Evolutionary conservation across 2,888 invertebrate genomes (phyloP).

Genomic region (Heliconius sara): DNA sequence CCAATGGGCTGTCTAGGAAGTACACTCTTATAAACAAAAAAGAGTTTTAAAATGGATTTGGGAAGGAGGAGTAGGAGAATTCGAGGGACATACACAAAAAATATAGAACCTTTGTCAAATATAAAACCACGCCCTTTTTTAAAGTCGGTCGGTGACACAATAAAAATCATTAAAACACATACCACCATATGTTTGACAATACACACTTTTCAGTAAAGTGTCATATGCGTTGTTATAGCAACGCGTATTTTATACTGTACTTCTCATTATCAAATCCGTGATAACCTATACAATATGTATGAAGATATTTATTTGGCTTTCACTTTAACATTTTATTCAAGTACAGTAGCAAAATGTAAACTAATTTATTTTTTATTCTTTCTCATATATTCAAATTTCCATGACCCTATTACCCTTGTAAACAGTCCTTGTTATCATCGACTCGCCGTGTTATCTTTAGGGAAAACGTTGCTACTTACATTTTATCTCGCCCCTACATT

Average conservation of each 20-base stretch:
- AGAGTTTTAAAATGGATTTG: no score
- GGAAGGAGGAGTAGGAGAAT: no score
- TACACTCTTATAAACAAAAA: no score
- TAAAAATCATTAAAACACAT: no score
- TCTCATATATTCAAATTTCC: constrained; percentile 9
- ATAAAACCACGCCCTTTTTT: no score
- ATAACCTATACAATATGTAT: neutral
- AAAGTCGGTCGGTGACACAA: no score
- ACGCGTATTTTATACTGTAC: neutral
- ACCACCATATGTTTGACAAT: no score
- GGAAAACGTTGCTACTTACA: constrained; percentile 22
- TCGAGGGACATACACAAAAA: no score
- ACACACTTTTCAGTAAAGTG: no score
- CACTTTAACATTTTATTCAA: neutral
- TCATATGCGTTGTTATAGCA: no score
- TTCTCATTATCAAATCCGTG: neutral
- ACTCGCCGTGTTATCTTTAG: constrained; percentile 26
- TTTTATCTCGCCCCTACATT: constrained; percentile 19
- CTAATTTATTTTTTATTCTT: constrained; percentile 4
- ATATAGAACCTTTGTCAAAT: no score
- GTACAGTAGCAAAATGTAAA: neutral
- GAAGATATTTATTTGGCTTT: neutral
- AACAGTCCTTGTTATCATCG: constrained; percentile 22
- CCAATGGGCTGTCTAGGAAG: no score
- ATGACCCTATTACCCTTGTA: constrained; percentile 24